These are phyloP conservation scores for Sorex fumeus DNA, from an alignment of 2,113 vertebrate species.

Conservation along the genomic window DNA sequence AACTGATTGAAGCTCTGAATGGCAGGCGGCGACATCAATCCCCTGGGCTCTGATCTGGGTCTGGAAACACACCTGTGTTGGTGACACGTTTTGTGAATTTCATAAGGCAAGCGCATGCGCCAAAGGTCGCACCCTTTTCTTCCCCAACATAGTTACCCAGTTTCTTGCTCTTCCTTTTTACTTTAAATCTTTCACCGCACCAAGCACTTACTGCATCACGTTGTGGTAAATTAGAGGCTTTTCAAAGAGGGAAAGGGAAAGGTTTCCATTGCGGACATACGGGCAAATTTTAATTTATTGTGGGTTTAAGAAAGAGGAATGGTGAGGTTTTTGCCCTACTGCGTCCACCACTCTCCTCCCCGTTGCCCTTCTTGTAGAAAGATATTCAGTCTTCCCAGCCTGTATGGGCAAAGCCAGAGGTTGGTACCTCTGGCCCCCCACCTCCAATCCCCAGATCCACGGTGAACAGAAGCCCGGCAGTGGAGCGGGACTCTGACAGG, in stretches of 20 bases:
- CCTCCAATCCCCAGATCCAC: neutral
- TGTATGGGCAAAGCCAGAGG: neutral
- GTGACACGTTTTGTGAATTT: no score
- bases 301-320: neutral
- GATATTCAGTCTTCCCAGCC: neutral
- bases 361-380: neutral
- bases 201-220: neutral
- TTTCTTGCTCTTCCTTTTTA: no score
- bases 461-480: neutral
- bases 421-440: neutral
- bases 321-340: neutral
- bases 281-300: neutral
- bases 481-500: neutral
- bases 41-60: no score
- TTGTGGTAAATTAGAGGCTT: neutral
- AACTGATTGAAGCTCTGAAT: neutral
- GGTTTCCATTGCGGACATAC: constrained; percentile 4
- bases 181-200: neutral
- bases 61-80: no score
- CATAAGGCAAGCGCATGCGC: no score
- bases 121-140: no score
- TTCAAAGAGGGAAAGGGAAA: neutral
- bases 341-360: no score
- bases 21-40: neutral
- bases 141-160: no score